Evolutionary conservation across 64 coral and sea anemone genomes (phyloP), one percentile per base, ranked within the genome.

Genomic region (Stichodactyla mertensii): DNA sequence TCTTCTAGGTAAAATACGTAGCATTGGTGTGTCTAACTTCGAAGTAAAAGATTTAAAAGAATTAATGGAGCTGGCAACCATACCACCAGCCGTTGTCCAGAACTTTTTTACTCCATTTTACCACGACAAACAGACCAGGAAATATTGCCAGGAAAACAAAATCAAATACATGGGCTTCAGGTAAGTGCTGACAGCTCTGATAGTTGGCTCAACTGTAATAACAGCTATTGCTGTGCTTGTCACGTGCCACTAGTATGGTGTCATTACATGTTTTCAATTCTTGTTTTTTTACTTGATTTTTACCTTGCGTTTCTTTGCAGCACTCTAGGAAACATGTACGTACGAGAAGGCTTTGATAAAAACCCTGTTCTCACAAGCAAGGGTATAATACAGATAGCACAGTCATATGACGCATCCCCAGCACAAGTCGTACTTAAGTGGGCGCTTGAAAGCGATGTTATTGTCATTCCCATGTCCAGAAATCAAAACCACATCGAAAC

Each of bases 121-220:
- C 83, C 95, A 97, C 51, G 95, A 97, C 64, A 87, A 16, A 57
- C 86, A 19, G 14, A 91, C 87, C 13, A 79, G 95, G 66, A 58
- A 97, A 23, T 88, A 91, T 70, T 93, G 95, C 64, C 79, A 93
- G 79, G 61, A 67, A 88, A 89, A 91, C 52, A 88, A 90, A 52
- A 97, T 97, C 57, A 86, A 91, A 16, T 97, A 97, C 86, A 93
- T 93, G 92, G 91, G 88, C 74, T 93, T 88, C 80, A 97, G 95
- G 95, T 93, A 5, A 15, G 56, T 45, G 36, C 36, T 45, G 36
- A 45, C 36, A 45, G 36, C 36, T 45, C 36, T 45, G 36, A 4
- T 45, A 45, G 36, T 45, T 45, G 36, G 36, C 36, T 45, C 36
- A 45, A 45, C 36, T 45, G 36, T 45, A 45, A 45, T 45, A 45